Evolutionary conservation across 2,888 invertebrate species (phyloP).

Genomic region (Polyploca ridens): DNA sequence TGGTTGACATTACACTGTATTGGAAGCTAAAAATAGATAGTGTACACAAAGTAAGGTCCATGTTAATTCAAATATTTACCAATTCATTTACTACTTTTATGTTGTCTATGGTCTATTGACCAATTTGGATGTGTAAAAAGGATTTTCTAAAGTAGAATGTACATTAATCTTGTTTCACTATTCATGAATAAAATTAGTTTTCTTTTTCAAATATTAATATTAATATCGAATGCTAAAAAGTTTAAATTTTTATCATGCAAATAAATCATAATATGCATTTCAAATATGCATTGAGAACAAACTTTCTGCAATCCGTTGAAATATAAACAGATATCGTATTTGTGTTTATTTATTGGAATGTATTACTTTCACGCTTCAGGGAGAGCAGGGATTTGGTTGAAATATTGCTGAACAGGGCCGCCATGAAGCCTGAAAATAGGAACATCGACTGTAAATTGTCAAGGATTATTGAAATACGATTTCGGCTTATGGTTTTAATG

Average conservation of each 20-base stretch:
- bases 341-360: constrained; percentile 7
- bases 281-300: not conserved
- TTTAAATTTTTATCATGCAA: not conserved
- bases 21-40: not conserved
- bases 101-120: too few species aligned
- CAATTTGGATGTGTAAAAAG: not conserved
- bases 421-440: not conserved
- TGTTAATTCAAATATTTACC: not conserved
- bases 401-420: not conserved
- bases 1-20: not conserved
- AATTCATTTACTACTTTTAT: not conserved
- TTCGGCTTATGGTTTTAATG: not conserved
- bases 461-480: not conserved
- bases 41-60: not conserved
- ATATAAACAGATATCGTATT: constrained; percentile 4
- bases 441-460: not conserved
- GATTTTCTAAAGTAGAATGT: not conserved
- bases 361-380: constrained; percentile 10
- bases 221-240: too few species aligned
- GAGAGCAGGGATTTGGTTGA: not conserved
- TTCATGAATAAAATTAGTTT: too few species aligned
- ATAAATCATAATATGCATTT: not conserved
- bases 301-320: constrained; percentile 7
- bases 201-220: too few species aligned
- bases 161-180: too few species aligned